Base-by-base conservation (phyloP, 2,797 vertebrate genomes). In the Enteromius paludinosus region DNA sequence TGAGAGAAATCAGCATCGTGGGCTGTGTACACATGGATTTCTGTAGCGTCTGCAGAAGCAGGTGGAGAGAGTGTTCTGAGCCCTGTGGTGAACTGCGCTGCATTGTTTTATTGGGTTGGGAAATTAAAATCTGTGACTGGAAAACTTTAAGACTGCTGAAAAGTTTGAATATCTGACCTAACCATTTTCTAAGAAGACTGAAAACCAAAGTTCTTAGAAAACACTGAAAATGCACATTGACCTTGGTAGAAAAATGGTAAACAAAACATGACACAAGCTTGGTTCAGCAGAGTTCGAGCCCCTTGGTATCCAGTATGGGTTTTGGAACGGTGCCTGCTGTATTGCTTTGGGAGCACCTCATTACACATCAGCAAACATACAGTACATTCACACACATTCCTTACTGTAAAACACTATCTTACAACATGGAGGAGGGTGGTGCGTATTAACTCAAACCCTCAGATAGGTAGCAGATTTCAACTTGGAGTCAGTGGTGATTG, bases 281-380 rank as follows among this genome's bases (percentile, higher is more conserved):
- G 33, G 72, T 75, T 41, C 65, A 43, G 56, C 70, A 74, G 10
- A 35, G 69, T 75, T 77, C 20, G 3, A 23, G 18, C 59, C 28
- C 12, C 5, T 72, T 38, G 10, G 14, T 41, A 73, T 70, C 15
- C 17, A 65, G 23, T 45, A 47, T 71, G 75, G 28, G 7, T 25
- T 33, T 47, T 80, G 75, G 61, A 74, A 80, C 35, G 3, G 54
- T 70, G 70, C 68, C 61, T 78, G 35, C 52, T 74, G 74, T 75
- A 71, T 52, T 77, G 75, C 70, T 86, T 74, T 76, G 73, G 28
- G 65, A 87, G 49, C 56, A 81, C 76, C 79, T 84, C 84, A 84
- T 86, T 84, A 45, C 43, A 33, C 47, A 65, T 33, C 28, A 54
- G 15, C 64, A 70, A 30, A 69, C 52, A 38, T 23, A 69, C 10